Evolutionary conservation across 2,797 vertebrate genomes (phyloP).

Genomic region (Pristis pectinata): DNA sequence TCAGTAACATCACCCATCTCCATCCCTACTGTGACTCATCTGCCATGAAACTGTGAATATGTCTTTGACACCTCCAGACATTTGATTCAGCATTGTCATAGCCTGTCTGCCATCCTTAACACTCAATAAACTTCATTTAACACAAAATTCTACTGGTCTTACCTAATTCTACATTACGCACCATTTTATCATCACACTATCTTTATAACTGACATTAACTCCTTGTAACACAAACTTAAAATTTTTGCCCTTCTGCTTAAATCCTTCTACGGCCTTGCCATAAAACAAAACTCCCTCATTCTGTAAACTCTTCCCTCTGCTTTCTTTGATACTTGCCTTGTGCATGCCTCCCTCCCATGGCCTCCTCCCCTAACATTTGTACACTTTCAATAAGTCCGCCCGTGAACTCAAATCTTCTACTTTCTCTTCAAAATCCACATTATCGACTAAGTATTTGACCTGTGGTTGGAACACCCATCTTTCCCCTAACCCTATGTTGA

Average conservation of each 20-base stretch:
- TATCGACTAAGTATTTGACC: background rate
- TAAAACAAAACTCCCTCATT: background rate
- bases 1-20: background rate
- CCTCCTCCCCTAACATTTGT: background rate
- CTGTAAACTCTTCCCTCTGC: background rate
- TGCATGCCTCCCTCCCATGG: background rate
- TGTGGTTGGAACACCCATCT: no score
- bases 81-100: background rate
- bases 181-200: no score
- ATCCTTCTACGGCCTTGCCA: background rate
- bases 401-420: background rate
- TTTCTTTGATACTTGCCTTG: background rate
- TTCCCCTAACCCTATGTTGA: no score
- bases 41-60: background rate
- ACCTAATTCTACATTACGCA: background rate
- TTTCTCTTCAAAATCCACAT: background rate
- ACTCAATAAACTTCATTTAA: background rate
- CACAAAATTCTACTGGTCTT: background rate
- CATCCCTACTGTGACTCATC: background rate
- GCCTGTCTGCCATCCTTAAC: background rate
- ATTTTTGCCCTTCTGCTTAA: background rate
- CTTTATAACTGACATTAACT: background rate
- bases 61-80: background rate
- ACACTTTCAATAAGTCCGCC: no score
- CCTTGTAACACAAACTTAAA: background rate